Conservation (phyloP, 2,888 invertebrate genomes). For the Ormia ochracea region DNA sequence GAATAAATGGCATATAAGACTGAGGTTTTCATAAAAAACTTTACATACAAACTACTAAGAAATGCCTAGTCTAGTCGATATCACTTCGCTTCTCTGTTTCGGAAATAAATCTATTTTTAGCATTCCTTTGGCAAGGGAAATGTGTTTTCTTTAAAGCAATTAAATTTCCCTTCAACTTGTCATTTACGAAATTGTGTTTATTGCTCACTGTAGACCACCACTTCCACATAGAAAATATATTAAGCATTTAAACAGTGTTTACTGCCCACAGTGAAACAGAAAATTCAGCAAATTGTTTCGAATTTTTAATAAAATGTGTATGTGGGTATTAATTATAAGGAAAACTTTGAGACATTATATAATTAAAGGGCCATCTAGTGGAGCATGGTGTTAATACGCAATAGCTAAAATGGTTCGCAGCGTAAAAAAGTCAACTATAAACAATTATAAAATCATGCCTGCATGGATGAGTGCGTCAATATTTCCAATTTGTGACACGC, state of each 20-base stretch:
- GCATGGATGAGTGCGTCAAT: too few relatives aligned
- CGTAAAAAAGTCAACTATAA: too few relatives aligned
- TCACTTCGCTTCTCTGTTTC: slow-evolving; percentile 15
- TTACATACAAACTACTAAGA: neutral
- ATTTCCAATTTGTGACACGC: too few relatives aligned
- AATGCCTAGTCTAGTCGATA: slow-evolving; percentile 21
- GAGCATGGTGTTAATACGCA: too few relatives aligned
- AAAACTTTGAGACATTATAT: too few relatives aligned
- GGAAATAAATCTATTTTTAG: slow-evolving; percentile 40
- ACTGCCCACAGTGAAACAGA: too few relatives aligned
- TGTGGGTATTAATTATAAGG: too few relatives aligned
- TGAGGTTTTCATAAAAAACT: neutral
- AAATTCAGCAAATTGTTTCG: too few relatives aligned
- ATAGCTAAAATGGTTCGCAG: too few relatives aligned
- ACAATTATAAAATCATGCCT: too few relatives aligned
- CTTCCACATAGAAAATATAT: neutral
- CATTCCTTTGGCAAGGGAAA: slow-evolving; percentile 9
- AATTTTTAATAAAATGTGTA: too few relatives aligned
- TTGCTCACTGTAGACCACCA: neutral
- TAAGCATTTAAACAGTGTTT: neutral
- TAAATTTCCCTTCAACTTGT: neutral
- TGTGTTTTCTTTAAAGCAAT: neutral
- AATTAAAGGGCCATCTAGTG: too few relatives aligned
- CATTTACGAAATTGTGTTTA: neutral
- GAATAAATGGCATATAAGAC: neutral